Evolutionary conservation across 2,888 invertebrate species (phyloP).

Genomic region (Hipparchia semele): DNA sequence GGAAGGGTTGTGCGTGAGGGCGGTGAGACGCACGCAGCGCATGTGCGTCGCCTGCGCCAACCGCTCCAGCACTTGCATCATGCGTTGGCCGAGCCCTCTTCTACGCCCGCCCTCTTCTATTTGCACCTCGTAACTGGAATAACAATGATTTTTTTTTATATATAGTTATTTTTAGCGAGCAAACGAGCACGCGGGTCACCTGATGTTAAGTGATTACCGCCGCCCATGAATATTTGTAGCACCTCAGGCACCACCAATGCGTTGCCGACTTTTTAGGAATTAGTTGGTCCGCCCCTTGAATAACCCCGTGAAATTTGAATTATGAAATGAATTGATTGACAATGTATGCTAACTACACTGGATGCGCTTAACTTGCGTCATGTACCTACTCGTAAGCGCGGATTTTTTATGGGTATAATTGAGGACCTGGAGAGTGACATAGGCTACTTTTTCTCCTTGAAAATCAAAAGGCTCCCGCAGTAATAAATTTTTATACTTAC

Average conservation of each 20-base stretch:
- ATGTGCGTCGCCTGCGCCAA: constrained; percentile 89
- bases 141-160: not conserved
- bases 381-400: no score
- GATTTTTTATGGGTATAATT: no score
- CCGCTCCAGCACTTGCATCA: constrained; percentile 90
- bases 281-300: no score
- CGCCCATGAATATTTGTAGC: no score
- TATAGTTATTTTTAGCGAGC: not conserved
- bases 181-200: not conserved
- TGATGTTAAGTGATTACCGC: no score
- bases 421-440: no score
- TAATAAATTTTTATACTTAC: not conserved
- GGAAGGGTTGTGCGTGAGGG: constrained; percentile 89
- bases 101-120: constrained; percentile 87
- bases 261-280: no score
- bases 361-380: no score
- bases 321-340: no score
- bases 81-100: constrained; percentile 92
- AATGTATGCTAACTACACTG: no score
- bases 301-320: not conserved
- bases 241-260: no score
- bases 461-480: not conserved
- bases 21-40: constrained; percentile 92
- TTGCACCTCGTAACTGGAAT: constrained; percentile 92
- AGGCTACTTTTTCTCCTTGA: no score